Conservation (phyloP, 1,140 invertebrate species). For the Bacillus rossius region DNA sequence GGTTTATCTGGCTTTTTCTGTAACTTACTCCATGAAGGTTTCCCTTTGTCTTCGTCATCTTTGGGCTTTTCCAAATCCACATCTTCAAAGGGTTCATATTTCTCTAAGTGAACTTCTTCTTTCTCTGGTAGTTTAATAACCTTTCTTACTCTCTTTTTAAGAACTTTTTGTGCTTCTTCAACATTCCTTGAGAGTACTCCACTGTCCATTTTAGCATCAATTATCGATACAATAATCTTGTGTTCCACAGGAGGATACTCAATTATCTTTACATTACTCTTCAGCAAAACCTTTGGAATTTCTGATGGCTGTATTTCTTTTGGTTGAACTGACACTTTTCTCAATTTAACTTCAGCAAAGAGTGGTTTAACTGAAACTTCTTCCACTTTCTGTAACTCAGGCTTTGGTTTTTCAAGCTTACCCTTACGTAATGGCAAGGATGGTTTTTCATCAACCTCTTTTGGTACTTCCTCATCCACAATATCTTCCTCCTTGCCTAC, state of each 20-base stretch:
- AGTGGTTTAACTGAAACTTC: slow-evolving; percentile 22
- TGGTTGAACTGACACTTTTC: slow-evolving; percentile 9
- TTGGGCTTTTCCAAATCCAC: no score
- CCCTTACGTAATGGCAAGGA: slow-evolving; percentile 44
- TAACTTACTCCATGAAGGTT: not conserved
- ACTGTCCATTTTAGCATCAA: slow-evolving; percentile 26
- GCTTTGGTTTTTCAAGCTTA: slow-evolving; percentile 42
- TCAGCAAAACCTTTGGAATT: slow-evolving; percentile 13
- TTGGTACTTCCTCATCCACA: slow-evolving; percentile 30
- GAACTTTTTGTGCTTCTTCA: slow-evolving; percentile 36
- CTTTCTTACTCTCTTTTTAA: slow-evolving; percentile 31
- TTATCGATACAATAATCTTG: slow-evolving; percentile 23
- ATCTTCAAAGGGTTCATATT: no score
- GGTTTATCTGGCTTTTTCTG: slow-evolving; percentile 11
- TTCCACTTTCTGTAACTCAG: slow-evolving; percentile 22
- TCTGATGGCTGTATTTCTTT: slow-evolving; percentile 2
- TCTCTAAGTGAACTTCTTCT: slow-evolving; percentile 23
- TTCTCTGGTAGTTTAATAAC: slow-evolving; percentile 29
- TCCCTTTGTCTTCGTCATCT: not conserved
- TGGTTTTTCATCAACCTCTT: slow-evolving; percentile 34
- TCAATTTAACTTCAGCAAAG: slow-evolving; percentile 16
- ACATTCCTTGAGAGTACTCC: slow-evolving; percentile 37
- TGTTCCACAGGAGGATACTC: slow-evolving; percentile 26
- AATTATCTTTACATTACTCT: slow-evolving; percentile 9
- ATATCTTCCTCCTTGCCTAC: slow-evolving; percentile 2